Percentiles rank a stretch among this genome's conserved stretches.
Evolutionary conservation across 1,140 invertebrate genomes (phyloP).

Genomic region (Augochlora pura): DNA sequence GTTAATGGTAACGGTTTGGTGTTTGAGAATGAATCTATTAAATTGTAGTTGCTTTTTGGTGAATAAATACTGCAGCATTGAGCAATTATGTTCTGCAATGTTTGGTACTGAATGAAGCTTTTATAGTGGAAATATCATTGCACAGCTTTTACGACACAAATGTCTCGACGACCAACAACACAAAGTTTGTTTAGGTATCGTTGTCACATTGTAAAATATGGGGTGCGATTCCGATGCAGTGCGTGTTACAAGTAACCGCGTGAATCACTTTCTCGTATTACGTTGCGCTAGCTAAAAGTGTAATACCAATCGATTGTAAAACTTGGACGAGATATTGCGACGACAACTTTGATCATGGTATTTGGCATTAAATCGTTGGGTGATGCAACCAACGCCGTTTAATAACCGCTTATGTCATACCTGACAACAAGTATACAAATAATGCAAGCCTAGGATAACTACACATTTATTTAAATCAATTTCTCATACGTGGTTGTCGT

Average conservation of each 20-base stretch:
- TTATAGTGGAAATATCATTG: not conserved
- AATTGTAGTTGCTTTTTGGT: too few species aligned
- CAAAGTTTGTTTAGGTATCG: conserved; percentile 5
- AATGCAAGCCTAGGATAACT: too few species aligned
- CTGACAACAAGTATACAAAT: too few species aligned
- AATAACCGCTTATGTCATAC: not conserved
- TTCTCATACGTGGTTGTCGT: too few species aligned
- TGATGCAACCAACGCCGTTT: not conserved
- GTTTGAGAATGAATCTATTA: too few species aligned
- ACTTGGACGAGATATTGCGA: conserved; percentile 10
- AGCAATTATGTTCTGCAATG: too few species aligned
- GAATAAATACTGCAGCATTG: too few species aligned
- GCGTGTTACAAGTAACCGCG: conserved; percentile 26
- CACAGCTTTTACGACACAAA: not conserved
- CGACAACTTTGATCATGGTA: not conserved
- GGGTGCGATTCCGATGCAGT: conserved; percentile 18
- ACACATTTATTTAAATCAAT: too few species aligned
- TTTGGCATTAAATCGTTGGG: not conserved
- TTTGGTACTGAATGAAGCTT: too few species aligned
- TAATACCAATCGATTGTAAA: conserved; percentile 12
- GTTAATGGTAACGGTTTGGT: too few species aligned
- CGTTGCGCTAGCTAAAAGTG: conserved; percentile 26
- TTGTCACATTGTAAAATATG: conserved; percentile 13
- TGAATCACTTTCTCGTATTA: conserved; percentile 39
- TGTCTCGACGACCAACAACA: not conserved